Conservation (phyloP, 2,113 vertebrate genomes). For the Paratilapia polleni region DNA sequence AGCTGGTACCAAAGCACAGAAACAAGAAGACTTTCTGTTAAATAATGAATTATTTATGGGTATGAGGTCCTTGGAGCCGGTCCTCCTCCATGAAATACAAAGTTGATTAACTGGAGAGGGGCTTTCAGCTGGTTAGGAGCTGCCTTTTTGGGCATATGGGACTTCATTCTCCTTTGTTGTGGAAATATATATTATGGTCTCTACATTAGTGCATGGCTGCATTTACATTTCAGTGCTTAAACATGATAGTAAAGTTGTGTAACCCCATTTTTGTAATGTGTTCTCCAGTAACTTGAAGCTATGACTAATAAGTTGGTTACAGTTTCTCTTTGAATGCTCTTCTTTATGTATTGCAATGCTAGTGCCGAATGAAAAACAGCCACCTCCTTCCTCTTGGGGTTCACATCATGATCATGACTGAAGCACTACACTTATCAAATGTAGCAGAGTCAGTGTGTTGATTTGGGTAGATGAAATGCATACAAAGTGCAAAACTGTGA, state of each 20-base stretch:
- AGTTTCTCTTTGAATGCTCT: not conserved
- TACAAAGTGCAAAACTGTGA: not conserved
- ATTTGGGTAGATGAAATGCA: not conserved
- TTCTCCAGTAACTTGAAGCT: not conserved
- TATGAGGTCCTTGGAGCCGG: constrained; percentile 8
- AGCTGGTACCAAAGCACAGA: constrained; percentile 19
- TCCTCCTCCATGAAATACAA: constrained; percentile 13
- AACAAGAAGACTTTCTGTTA: constrained; percentile 28
- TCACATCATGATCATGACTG: constrained; percentile 7
- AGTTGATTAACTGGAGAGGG: constrained; percentile 23
- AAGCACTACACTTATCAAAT: not conserved
- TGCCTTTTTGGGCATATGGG: constrained; percentile 3
- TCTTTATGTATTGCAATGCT: not conserved
- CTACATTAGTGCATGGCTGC: not conserved
- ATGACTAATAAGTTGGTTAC: not conserved
- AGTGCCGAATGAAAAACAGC: not conserved
- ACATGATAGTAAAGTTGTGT: not conserved
- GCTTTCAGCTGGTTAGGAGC: constrained; percentile 8
- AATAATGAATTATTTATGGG: constrained; percentile 50
- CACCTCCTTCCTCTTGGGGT: not conserved
- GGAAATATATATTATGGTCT: constrained; percentile 14
- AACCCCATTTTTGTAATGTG: not conserved
- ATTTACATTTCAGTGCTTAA: not conserved
- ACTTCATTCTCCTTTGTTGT: constrained; percentile 27
- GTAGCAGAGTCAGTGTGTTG: not conserved